A percentile compares a stretch with the other conserved stretches of the same genome.
Conservation (phyloP, 2,888 invertebrate genomes). For the Zygaena filipendulae region DNA sequence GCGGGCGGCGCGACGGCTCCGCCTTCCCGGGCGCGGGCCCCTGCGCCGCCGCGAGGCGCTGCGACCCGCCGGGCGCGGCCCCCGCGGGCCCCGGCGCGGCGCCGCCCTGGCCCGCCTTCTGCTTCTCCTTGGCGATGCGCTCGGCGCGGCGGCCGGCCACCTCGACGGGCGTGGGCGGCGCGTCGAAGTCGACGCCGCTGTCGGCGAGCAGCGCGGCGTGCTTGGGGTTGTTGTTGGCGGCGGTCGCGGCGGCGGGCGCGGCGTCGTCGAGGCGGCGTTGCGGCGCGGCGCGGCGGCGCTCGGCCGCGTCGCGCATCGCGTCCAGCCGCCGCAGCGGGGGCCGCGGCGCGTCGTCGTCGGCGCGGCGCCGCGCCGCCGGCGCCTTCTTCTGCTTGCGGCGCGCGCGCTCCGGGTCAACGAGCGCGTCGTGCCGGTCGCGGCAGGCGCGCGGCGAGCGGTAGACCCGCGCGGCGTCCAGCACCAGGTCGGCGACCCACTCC, state of each 20-base stretch:
- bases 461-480: slow-evolving; percentile 86
- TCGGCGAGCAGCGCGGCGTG: slow-evolving; percentile 86
- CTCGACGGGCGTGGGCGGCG: slow-evolving; percentile 84
- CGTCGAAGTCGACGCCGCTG: slow-evolving; percentile 87
- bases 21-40: slow-evolving; percentile 33
- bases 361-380: slow-evolving; percentile 75
- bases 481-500: slow-evolving; percentile 94
- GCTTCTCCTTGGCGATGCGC: slow-evolving; percentile 85
- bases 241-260: too few species aligned
- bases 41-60: slow-evolving; percentile 55
- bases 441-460: slow-evolving; percentile 94
- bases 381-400: slow-evolving; percentile 88
- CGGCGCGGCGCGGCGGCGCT: slow-evolving; percentile 79
- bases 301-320: slow-evolving; percentile 78
- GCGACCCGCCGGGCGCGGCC: slow-evolving; percentile 24
- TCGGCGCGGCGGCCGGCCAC: slow-evolving; percentile 85
- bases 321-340: slow-evolving; percentile 71
- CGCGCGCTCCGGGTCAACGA: slow-evolving; percentile 89
- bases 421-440: slow-evolving; percentile 88
- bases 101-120: slow-evolving; percentile 51
- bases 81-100: slow-evolving; percentile 21
- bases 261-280: slow-evolving; percentile 81
- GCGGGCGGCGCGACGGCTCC: slow-evolving; percentile 26
- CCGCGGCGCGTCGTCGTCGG: slow-evolving; percentile 66
- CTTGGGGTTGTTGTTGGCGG: slow-evolving; percentile 81